Conservation (phyloP, 2,888 invertebrate species). For the Rotaria macrura region DNA sequence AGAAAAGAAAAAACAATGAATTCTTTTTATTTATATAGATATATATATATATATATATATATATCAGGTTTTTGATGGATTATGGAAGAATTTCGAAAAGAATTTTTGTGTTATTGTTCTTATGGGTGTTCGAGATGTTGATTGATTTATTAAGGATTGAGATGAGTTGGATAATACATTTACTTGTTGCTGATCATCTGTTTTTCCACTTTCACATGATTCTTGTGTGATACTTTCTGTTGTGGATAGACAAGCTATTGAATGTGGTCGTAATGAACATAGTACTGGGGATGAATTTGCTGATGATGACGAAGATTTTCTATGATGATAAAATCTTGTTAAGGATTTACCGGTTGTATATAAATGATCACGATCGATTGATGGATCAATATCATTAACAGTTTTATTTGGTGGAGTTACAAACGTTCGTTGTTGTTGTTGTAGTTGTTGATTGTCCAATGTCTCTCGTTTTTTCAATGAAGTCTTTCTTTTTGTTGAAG, state of each 20-base stretch:
- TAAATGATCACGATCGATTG: neutral
- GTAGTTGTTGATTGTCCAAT: neutral
- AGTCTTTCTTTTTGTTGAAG: neutral
- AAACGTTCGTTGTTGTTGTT: neutral
- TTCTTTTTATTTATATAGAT: neutral
- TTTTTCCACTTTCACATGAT: neutral
- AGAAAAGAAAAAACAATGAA: neutral
- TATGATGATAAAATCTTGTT: neutral
- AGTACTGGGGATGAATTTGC: neutral
- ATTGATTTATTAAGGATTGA: neutral
- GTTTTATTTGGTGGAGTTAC: neutral
- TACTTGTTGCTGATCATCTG: neutral
- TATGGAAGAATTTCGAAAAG: neutral
- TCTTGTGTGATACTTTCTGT: neutral
- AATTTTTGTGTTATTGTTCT: conserved; percentile 1
- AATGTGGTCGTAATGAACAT: neutral
- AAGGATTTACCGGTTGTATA: neutral
- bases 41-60: too few relatives aligned
- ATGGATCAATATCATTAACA: neutral
- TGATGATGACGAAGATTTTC: neutral
- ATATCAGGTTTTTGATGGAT: neutral
- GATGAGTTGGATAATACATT: neutral
- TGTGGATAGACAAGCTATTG: neutral
- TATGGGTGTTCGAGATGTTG: neutral
- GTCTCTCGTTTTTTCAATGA: neutral